phyloP scores from a whole-genome alignment of 2,113 vertebrate species.

The Uropsilus gracilis region DNA sequence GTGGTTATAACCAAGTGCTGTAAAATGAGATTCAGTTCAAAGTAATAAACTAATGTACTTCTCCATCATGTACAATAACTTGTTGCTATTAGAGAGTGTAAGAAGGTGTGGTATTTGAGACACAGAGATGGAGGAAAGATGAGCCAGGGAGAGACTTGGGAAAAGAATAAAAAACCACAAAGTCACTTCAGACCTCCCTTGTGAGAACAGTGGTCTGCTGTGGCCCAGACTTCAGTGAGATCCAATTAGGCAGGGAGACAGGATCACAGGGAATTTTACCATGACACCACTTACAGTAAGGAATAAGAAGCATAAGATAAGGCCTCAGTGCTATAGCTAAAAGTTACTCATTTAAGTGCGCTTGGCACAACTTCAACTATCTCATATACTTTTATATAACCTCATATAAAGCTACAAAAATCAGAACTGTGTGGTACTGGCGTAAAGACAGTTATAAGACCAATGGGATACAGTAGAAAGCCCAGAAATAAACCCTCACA shows the following conservation, averaged over 20 bases:
- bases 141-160: neutral
- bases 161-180: neutral
- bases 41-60: neutral
- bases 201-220: neutral
- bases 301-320: neutral
- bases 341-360: neutral
- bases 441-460: neutral
- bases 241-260: neutral
- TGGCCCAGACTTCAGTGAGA: neutral
- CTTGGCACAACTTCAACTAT: neutral
- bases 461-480: neutral
- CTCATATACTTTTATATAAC: neutral
- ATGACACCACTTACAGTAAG: neutral
- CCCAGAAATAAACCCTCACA: neutral
- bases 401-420: neutral
- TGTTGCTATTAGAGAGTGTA: neutral
- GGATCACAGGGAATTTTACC: neutral
- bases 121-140: neutral
- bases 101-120: neutral
- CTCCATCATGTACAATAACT: neutral
- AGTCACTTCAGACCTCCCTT: neutral
- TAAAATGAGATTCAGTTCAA: constrained; percentile 9
- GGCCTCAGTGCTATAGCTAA: neutral
- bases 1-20: neutral
- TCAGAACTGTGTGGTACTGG: neutral